phyloP scores from a whole-genome alignment of 2,113 vertebrate species.

The Sorex araneus region DNA sequence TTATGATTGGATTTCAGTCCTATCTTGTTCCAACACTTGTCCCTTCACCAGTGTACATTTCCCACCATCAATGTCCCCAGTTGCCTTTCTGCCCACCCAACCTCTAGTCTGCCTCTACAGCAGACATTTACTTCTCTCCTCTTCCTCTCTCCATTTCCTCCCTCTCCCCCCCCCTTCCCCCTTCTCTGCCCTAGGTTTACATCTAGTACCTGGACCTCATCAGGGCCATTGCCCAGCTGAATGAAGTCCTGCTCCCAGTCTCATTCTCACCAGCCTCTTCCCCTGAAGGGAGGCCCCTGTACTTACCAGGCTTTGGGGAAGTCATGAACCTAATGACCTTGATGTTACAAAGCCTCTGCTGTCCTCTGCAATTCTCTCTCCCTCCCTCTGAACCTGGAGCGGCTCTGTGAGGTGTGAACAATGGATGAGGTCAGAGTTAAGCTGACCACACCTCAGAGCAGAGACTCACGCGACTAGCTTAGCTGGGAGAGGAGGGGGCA shows the following conservation, averaged over 20 bases:
- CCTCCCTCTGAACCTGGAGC: neutral
- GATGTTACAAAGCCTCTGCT: neutral
- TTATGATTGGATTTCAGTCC: too few species aligned
- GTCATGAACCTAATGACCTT: neutral
- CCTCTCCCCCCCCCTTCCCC: too few species aligned
- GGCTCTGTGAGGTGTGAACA: neutral
- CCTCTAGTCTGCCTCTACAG: too few species aligned
- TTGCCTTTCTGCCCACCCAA: too few species aligned
- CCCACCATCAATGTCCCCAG: too few species aligned
- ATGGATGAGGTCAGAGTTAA: neutral
- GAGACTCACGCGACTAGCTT: neutral
- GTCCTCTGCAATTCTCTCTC: neutral
- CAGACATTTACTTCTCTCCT: too few species aligned
- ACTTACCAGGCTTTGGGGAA: neutral
- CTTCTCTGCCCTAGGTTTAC: neutral
- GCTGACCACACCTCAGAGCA: neutral
- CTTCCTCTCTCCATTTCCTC: too few species aligned
- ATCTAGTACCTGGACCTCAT: neutral
- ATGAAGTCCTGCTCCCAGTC: neutral
- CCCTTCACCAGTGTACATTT: too few species aligned
- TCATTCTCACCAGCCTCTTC: neutral
- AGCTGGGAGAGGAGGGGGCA: too few species aligned
- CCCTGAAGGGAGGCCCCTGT: neutral
- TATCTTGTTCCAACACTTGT: too few species aligned
- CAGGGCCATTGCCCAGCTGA: neutral